A percentile compares a stretch with the other conserved stretches of the same genome.
Evolutionary conservation across 1,140 invertebrate genomes (phyloP).

Genomic region (Drosophila ercepeae): DNA sequence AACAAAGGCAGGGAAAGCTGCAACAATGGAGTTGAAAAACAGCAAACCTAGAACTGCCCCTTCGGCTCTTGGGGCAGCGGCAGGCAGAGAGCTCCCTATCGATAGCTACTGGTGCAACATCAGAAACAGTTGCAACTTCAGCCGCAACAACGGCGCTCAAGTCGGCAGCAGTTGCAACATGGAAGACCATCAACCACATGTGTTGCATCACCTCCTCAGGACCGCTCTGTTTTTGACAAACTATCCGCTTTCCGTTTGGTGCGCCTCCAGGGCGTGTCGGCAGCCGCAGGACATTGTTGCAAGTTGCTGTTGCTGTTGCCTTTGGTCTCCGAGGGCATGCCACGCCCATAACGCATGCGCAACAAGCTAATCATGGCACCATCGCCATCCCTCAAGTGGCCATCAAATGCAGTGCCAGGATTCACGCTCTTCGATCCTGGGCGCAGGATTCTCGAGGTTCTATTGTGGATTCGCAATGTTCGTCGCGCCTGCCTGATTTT

Average conservation of each 20-base stretch:
- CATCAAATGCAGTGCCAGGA: slow-evolving; percentile 50
- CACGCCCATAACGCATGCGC: slow-evolving; percentile 70
- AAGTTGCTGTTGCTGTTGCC: neutral
- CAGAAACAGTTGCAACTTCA: slow-evolving; percentile 15
- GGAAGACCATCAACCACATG: slow-evolving; percentile 11
- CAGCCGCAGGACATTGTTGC: slow-evolving; percentile 28
- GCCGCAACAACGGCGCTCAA: slow-evolving; percentile 4
- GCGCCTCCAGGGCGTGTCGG: slow-evolving; percentile 39
- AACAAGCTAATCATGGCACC: slow-evolving; percentile 51
- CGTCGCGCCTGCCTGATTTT: slow-evolving; percentile 59
- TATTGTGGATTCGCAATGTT: neutral
- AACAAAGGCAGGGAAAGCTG: neutral
- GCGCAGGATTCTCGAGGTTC: neutral
- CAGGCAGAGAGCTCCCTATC: neutral
- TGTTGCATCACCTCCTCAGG: slow-evolving; percentile 1
- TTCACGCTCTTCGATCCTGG: neutral
- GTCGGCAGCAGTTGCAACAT: slow-evolving; percentile 17
- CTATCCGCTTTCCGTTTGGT: slow-evolving; percentile 2
- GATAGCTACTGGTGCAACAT: slow-evolving; percentile 13
- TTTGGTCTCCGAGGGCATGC: neutral
- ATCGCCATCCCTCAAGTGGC: slow-evolving; percentile 29
- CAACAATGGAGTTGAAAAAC: neutral
- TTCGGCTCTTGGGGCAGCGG: neutral
- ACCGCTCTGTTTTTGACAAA: neutral
- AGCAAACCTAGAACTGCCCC: no score